phyloP scores from a whole-genome alignment of 2,797 vertebrate genomes.

The Chiloscyllium punctatum region DNA sequence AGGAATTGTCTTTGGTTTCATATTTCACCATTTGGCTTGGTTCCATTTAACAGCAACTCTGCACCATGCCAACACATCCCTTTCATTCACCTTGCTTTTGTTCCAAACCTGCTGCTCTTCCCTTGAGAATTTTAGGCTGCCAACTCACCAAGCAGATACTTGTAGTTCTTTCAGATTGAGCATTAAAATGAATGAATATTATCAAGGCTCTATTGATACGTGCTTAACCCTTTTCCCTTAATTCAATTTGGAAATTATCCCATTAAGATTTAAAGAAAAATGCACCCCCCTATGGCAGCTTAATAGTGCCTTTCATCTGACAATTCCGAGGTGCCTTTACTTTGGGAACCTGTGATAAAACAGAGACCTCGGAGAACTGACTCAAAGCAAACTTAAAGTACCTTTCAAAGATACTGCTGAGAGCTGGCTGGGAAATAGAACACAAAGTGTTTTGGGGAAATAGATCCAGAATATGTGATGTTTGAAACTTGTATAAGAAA shows the following conservation, averaged over 20 bases:
- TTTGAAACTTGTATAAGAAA: neutral
- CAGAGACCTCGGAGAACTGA: neutral
- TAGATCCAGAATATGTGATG: neutral
- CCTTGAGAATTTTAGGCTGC: neutral
- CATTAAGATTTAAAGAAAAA: neutral
- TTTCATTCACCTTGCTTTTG: neutral
- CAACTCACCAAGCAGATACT: neutral
- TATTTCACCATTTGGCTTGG: no score
- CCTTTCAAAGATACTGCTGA: neutral
- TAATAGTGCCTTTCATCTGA: neutral
- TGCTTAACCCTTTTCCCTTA: neutral
- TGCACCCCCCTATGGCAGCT: neutral
- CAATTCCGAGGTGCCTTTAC: neutral
- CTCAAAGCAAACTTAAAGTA: neutral
- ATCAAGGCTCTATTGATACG: neutral
- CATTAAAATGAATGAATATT: neutral
- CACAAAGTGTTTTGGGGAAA: neutral
- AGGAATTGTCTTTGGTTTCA: no score
- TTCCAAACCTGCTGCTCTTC: neutral
- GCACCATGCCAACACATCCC: neutral
- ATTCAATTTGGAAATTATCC: neutral
- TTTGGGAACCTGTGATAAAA: neutral
- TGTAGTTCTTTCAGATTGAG: neutral
- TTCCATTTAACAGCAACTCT: neutral
- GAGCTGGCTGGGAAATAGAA: neutral